Base-by-base conservation (phyloP, 2,888 invertebrate genomes). In the Sarcophaga caerulescens region DNA sequence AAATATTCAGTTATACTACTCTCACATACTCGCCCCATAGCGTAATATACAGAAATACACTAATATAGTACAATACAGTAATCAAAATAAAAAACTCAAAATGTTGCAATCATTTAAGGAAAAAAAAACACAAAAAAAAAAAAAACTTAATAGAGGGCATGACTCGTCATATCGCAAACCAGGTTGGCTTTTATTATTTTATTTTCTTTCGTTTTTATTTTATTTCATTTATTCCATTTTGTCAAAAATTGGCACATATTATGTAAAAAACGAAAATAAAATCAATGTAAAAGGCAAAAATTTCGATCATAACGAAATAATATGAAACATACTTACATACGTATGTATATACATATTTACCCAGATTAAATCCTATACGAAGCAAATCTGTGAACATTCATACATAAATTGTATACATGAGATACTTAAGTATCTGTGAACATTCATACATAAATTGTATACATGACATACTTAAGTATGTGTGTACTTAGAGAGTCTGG, bases 201-300 rank as follows among this genome's bases (percentile, higher is more conserved):
- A 68, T 17, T 66, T 52, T 45, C 70, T 78, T 47, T 14, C 12
- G 47, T 47, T 14, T 17, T 14, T 17, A 52, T 66, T 44, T 69
- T 44, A 65, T 70, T 57, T 76, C 45, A 47, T 71, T 68, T 68
- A 74, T 62, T 80, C 57, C 60, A 75, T 80, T 81, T 81, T 81
- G 71, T 12, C 60, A 62, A 60, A 65, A 87, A 87, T 80, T 85
- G 82, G 80, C 82, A 87, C 85, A 82, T 59, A 85, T 87, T 87
- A 85, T 85, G 85, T 85, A 87, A 87, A 84, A 80, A 52, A 65
- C 25, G 47, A 45, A 47, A 74, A 47, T 35, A 23, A 47, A 66
- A 80, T 8, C 57, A 60, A 65, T 81, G 77, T 81, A 84, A 81
- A 83, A 73, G 68, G 81, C 60, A 77, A 80, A 76, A 81, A 75